Evolutionary conservation across 2,797 vertebrate genomes (phyloP), one percentile per base, ranked within the genome.

Genomic region (Zalophus californianus): DNA sequence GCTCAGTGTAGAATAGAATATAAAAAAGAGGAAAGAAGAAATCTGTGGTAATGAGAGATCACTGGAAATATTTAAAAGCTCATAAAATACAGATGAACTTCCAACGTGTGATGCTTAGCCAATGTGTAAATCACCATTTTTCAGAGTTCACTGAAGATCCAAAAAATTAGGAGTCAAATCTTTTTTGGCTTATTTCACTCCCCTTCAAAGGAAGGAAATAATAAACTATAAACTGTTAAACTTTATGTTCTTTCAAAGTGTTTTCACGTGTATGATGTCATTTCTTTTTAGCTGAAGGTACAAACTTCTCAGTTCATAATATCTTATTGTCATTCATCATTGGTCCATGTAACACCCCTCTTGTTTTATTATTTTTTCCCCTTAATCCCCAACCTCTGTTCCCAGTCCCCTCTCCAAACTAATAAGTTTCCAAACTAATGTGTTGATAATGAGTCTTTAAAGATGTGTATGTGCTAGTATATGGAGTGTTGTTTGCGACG

Each of bases 81-180:
- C 44, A 62, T 97, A 87, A 98, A 96, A 95, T 94, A 70, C 41
- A 90, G 86, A 95, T 94, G 93, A 97, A 90, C 52, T 96, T 97
- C 25, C 82, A 86, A n/a, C 13, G 73, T 89, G 95, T 86, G 86
- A 90, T 94, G 41, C 44, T 91, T 78, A 97, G 83, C 64, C 75
- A 86, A 72, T 29, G 72, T 95, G 58, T 94, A 86, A 96, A 90
- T 93, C 83, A 87, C 11, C n/a, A n/a, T 64, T 96, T 82, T 87
- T 83, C 18, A 91, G 90, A 95, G 86, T 94, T 82, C 58, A 58
- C 29, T 29, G 48, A 97, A 75, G 86, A 95, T 84, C 48, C 73
- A 90, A 85, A 93, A 94, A 88, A 64, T 83, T 79, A 85, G 82
- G 72, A 83, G 73, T 68, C 78, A 92, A 25, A 75, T 97, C 78